phyloP scores from a whole-genome alignment of 2,113 vertebrate species.

The Myotis brandtii region DNA sequence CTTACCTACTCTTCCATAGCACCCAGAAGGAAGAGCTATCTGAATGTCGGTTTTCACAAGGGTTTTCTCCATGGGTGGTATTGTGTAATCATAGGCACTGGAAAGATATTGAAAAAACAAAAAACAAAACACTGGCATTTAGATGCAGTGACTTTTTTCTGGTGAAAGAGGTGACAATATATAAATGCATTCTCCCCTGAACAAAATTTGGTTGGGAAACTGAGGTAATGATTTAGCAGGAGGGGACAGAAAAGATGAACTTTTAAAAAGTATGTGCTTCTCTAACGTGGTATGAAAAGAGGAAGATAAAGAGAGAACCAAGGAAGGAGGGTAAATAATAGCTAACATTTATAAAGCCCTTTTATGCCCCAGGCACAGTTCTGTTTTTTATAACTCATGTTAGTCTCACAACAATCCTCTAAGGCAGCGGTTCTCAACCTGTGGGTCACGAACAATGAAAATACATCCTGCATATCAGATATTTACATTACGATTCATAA shows the following conservation, averaged over 20 bases:
- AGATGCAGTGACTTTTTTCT: not conserved
- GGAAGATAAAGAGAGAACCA: not conserved
- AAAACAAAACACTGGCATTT: not conserved
- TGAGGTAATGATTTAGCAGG: not conserved
- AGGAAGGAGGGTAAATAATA: not conserved
- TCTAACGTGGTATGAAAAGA: not conserved
- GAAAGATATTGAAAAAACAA: not conserved
- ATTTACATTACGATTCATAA: too few relatives aligned
- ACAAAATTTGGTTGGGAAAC: not conserved
- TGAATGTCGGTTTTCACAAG: slow-evolving; percentile 98
- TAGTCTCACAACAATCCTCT: not conserved
- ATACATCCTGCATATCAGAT: too few relatives aligned
- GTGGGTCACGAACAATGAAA: too few relatives aligned
- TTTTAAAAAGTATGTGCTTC: not conserved
- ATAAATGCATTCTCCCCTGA: not conserved
- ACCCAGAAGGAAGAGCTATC: slow-evolving; percentile 93
- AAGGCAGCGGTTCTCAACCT: too few relatives aligned
- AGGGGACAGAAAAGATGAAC: not conserved
- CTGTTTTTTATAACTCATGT: not conserved
- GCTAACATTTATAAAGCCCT: not conserved
- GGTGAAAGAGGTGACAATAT: not conserved
- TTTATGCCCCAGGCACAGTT: not conserved
- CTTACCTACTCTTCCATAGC: slow-evolving; percentile 97
- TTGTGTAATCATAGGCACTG: slow-evolving; percentile 94
- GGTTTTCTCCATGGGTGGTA: slow-evolving; percentile 93